A percentile compares a stretch with the other conserved stretches of the same genome.
Conservation (phyloP, 1,140 invertebrate genomes). For the Contarinia nasturtii region DNA sequence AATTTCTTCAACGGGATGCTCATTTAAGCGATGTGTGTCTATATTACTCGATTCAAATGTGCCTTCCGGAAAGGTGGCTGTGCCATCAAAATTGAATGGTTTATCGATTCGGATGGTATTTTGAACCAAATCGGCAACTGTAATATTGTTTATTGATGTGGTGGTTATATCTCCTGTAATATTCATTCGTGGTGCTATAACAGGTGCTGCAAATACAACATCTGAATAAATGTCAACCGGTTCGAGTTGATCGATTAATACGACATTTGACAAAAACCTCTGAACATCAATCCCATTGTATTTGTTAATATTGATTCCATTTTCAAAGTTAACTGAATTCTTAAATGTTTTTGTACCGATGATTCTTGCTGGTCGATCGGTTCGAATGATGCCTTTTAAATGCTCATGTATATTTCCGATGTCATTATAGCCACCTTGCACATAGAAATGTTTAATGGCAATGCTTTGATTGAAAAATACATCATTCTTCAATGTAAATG, state of each 20-base stretch:
- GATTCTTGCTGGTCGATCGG: neutral
- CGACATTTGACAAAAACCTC: conserved; percentile 10
- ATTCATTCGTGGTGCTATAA: conserved; percentile 4
- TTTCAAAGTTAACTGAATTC: conserved; percentile 10
- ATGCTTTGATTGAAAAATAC: neutral
- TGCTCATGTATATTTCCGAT: neutral
- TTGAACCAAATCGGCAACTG: conserved; percentile 10
- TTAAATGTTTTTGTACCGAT: conserved; percentile 2
- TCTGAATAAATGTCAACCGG: conserved; percentile 6
- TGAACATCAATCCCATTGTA: conserved; percentile 10
- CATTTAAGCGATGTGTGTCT: neutral
- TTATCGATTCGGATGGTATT: conserved; percentile 12
- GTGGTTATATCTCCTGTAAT: neutral
- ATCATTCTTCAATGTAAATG: neutral
- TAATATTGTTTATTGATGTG: neutral
- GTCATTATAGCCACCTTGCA: neutral
- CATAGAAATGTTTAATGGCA: neutral
- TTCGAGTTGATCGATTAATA: conserved; percentile 12
- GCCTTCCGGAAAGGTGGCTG: neutral
- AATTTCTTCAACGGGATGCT: conserved; percentile 1
- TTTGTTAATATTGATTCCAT: conserved; percentile 8
- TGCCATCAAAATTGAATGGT: conserved; percentile 7
- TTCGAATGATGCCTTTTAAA: neutral
- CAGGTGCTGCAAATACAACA: conserved; percentile 6
- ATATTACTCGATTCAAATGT: neutral